Base-by-base conservation (phyloP, 2,113 vertebrate species). In the Dicrurus megarhynchus region DNA sequence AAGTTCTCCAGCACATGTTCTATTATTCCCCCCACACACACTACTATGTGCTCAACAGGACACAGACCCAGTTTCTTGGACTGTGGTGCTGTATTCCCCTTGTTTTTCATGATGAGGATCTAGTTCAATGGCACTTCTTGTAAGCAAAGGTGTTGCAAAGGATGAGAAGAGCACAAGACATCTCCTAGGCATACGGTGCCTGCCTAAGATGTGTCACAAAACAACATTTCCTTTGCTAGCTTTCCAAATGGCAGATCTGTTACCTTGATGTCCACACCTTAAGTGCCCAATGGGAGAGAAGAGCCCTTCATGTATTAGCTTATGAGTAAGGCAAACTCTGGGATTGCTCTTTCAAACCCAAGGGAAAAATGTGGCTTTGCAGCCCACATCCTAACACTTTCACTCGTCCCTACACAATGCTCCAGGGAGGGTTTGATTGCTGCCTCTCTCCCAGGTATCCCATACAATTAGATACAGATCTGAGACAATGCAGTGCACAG, bases 21-120 rank as follows among this genome's bases (percentile, higher is more conserved):
- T 71, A 1, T 50, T 79, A 22, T 85, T 81, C 21, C 12, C 6
- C 0, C 9, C 13, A 3, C 13, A 1, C 4, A 3, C 18, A 16
- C 8, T 20, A 11, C 27, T 28, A 6, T 33, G 17, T 69, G n/a
- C 41, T 63, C 15, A 46, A 42, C 6, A 49, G 64, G n/a, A 68
- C 13, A 37, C 18, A 44, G 41, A 37, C 16, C 3, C 16, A 41
- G 16, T 18, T 88, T 82, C 59, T 53, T 56, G 42, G n/a, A 26
- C 41, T 60, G 37, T 28, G 37, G 16, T 53, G 15, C 28, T 56
- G 8, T 73, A 42, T 55, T 71, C 11, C 20, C 42, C 56, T 35
- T 80, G 9, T 15, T 57, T 86, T 57, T 59, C 17, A 9, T 15
- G 8, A 46, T 1, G 3, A 23, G n/a, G 12, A 70, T 7, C 11